Conservation (phyloP, 2,113 vertebrate species). For the Eolophus roseicapilla region DNA sequence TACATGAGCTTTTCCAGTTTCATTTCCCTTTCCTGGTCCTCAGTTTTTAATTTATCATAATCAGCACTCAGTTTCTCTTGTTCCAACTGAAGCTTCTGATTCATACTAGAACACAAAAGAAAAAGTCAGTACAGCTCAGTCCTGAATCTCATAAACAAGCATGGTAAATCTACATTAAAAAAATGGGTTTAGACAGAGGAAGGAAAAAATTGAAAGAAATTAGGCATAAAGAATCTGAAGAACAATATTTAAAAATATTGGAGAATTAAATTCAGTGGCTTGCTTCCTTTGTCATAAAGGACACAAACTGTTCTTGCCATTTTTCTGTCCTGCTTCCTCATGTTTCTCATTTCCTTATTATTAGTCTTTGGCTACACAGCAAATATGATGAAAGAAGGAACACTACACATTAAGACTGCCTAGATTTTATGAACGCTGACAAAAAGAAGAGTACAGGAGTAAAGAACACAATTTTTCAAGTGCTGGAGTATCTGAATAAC, state of each 20-base stretch:
- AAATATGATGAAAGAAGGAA: background rate
- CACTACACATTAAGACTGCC: background rate
- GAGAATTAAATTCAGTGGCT: background rate
- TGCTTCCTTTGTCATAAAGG: background rate
- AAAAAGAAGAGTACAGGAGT: background rate
- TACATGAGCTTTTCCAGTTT: constrained; percentile 87
- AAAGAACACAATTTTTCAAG: background rate
- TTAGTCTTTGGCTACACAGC: background rate
- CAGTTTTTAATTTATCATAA: constrained; percentile 86
- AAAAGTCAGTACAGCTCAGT: background rate
- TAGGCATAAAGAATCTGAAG: background rate
- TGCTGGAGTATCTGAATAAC: background rate
- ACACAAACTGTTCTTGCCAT: background rate
- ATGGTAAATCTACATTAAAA: background rate
- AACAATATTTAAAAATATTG: background rate
- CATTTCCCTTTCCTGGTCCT: constrained; percentile 87
- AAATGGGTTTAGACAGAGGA: background rate
- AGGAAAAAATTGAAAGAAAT: background rate
- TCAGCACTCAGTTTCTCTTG: constrained; percentile 88
- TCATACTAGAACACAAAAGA: constrained; percentile 76
- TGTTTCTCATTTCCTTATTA: background rate
- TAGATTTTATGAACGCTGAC: background rate
- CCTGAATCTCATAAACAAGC: background rate
- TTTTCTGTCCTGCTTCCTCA: background rate
- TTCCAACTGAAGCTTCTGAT: constrained; percentile 89